phyloP scores from a whole-genome alignment of 2,888 invertebrate species.

The Brachynemurus nebulosus region DNA sequence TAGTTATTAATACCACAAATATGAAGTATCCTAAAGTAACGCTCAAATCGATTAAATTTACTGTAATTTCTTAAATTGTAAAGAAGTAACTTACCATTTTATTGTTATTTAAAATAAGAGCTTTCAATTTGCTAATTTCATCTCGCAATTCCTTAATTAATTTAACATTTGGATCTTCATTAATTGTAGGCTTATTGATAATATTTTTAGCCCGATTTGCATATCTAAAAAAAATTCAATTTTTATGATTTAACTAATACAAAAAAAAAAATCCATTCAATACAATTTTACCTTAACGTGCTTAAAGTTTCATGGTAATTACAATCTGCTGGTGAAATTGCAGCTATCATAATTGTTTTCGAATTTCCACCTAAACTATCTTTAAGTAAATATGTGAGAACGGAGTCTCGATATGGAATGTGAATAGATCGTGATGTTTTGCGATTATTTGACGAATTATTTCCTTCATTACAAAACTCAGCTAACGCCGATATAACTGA shows the following conservation, averaged over 20 bases:
- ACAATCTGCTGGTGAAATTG: slow-evolving; percentile 54
- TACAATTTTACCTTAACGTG: slow-evolving; percentile 42
- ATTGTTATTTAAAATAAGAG: slow-evolving; percentile 56
- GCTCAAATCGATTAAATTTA: slow-evolving; percentile 9
- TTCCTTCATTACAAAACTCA: slow-evolving; percentile 40
- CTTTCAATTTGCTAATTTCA: slow-evolving; percentile 69
- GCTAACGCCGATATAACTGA: slow-evolving; percentile 79
- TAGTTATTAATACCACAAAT: too few relatives aligned
- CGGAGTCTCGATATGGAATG: slow-evolving; percentile 80
- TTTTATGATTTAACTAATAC: too few relatives aligned
- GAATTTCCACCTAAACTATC: slow-evolving; percentile 83
- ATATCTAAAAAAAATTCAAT: slow-evolving; percentile 46
- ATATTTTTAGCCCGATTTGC: slow-evolving; percentile 85
- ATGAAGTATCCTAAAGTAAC: too few relatives aligned
- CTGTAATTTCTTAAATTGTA: background rate
- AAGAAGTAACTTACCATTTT: slow-evolving; percentile 40
- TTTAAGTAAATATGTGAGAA: slow-evolving; percentile 76
- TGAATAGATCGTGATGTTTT: slow-evolving; percentile 37
- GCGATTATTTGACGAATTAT: slow-evolving; percentile 18
- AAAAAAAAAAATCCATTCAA: too few relatives aligned
- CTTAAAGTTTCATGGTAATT: slow-evolving; percentile 80
- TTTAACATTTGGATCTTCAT: slow-evolving; percentile 81
- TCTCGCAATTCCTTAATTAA: slow-evolving; percentile 71
- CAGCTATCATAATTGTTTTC: slow-evolving; percentile 85
- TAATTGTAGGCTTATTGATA: slow-evolving; percentile 80